phyloP scores from a whole-genome alignment of 1,140 invertebrate species.

The Meteorus sp. region DNA sequence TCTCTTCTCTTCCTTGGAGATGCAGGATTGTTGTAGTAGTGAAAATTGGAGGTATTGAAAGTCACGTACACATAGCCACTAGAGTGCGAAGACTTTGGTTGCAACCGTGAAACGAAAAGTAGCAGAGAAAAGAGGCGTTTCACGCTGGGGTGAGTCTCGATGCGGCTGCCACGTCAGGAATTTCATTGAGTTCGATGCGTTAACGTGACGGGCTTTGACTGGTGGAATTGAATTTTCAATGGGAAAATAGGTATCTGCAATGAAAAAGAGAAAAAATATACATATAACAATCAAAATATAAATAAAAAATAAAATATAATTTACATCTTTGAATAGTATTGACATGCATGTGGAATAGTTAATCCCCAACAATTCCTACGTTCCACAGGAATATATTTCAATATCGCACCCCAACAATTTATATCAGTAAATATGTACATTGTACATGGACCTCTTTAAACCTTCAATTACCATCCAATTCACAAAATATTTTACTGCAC shows the following conservation, averaged over 20 bases:
- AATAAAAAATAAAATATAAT: too few species aligned
- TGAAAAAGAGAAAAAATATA: not conserved
- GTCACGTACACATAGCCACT: slow-evolving; percentile 22
- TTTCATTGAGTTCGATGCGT: slow-evolving; percentile 38
- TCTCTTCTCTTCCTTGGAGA: too few species aligned
- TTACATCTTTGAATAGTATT: too few species aligned
- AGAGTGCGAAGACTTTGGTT: slow-evolving; percentile 23
- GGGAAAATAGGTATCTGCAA: not conserved
- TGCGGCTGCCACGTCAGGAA: slow-evolving; percentile 36
- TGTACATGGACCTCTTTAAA: too few species aligned
- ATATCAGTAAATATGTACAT: too few species aligned
- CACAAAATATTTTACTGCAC: too few species aligned
- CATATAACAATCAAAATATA: too few species aligned
- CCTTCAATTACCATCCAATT: too few species aligned
- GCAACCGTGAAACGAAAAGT: slow-evolving; percentile 20
- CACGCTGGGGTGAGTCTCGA: slow-evolving; percentile 36
- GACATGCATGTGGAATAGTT: too few species aligned
- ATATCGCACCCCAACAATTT: too few species aligned
- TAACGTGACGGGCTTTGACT: slow-evolving; percentile 12
- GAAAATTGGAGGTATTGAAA: slow-evolving; percentile 18
- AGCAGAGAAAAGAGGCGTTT: slow-evolving; percentile 29
- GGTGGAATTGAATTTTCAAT: slow-evolving; percentile 4
- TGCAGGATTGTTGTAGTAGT: slow-evolving; percentile 4
- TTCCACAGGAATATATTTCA: too few species aligned
- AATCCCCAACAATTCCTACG: too few species aligned